Conservation (phyloP, 2,797 vertebrate genomes). For the Caiman crocodilus region DNA sequence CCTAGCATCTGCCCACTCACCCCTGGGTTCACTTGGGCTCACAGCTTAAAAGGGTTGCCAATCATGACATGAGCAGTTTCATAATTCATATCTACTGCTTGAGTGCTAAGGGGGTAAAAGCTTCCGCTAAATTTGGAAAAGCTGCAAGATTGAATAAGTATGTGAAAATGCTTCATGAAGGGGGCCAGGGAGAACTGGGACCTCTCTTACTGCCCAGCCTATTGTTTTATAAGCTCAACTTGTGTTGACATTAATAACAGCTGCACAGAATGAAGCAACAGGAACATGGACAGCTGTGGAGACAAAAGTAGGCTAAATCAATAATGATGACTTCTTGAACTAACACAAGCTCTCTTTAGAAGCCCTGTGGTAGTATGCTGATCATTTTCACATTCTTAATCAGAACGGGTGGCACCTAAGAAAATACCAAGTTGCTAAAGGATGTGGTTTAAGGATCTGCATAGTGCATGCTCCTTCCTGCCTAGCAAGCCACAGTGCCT, state of each 20-base stretch:
- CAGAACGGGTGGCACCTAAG: neutral
- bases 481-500: too few relatives aligned
- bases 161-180: neutral
- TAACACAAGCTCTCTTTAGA: neutral
- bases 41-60: too few relatives aligned
- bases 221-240: neutral
- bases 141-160: neutral
- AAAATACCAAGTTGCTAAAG: neutral
- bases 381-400: neutral
- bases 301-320: neutral
- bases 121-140: neutral
- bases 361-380: neutral
- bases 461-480: too few relatives aligned
- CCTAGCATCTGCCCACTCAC: too few relatives aligned
- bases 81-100: neutral
- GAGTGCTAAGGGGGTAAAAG: neutral
- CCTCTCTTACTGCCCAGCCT: accelerated
- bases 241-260: neutral
- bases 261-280: neutral
- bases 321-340: neutral
- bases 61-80: neutral
- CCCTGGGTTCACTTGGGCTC: too few relatives aligned
- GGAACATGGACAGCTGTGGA: neutral
- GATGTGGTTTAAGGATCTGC: neutral
- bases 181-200: neutral